Percentiles rank a stretch among this genome's conserved stretches.
These are phyloP conservation scores for Chionoecetes opilio DNA, from an alignment of 1,140 invertebrate genomes.

Conservation along the genomic window DNA sequence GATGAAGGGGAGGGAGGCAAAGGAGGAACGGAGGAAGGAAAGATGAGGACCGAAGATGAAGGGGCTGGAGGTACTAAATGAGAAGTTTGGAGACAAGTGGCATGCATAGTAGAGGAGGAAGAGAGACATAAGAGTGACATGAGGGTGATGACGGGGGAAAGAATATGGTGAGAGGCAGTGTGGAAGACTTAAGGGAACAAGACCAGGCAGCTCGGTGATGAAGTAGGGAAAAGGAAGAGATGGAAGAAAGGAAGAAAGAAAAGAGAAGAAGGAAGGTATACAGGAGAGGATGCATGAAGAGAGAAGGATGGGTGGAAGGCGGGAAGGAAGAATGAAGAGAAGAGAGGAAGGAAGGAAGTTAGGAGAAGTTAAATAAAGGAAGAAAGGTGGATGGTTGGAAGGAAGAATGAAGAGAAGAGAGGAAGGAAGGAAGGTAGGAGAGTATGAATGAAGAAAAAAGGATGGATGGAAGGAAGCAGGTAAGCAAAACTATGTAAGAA, in stretches of 20 bases:
- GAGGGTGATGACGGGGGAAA: neutral
- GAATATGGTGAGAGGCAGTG: neutral
- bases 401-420: neutral
- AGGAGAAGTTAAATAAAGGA: too few relatives aligned
- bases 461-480: neutral
- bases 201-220: neutral
- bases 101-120: neutral
- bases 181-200: neutral
- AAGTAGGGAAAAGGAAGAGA: neutral
- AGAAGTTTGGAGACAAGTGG: conserved; percentile 28
- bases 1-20: neutral
- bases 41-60: neutral
- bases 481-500: too few relatives aligned
- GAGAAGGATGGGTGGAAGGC: neutral
- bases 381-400: too few relatives aligned
- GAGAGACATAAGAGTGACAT: neutral
- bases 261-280: neutral
- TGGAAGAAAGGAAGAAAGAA: neutral
- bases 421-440: neutral
- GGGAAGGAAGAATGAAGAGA: neutral
- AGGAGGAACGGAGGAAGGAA: neutral
- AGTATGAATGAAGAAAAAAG: neutral
- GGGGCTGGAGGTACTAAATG: neutral
- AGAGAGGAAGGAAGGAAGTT: neutral
- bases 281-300: neutral